These are phyloP conservation scores for Peromyscus californicus DNA, from an alignment of 2,113 vertebrate species.

Conservation along the genomic window DNA sequence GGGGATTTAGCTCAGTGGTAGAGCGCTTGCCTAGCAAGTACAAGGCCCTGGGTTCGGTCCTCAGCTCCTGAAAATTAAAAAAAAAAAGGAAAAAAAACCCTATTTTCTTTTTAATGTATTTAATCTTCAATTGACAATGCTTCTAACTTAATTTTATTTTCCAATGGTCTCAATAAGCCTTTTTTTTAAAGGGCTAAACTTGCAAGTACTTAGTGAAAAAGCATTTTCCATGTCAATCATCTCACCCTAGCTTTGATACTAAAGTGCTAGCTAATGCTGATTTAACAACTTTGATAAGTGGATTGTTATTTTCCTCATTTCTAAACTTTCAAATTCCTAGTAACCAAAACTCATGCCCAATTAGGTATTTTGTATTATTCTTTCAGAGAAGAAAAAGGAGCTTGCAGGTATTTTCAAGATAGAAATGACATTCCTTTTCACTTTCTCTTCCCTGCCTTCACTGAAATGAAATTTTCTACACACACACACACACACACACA, in stretches of 20 bases:
- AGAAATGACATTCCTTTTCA: constrained; percentile 31
- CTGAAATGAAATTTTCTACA: constrained; percentile 62
- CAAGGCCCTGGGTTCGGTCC: no score
- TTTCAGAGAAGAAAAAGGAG: neutral
- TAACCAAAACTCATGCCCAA: constrained; percentile 54
- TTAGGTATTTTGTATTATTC: constrained; percentile 38
- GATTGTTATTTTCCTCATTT: neutral
- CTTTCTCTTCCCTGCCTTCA: constrained; percentile 15
- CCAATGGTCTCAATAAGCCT: neutral
- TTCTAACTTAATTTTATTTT: constrained; percentile 42
- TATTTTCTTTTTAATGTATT: constrained; percentile 1
- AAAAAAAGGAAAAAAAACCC: neutral
- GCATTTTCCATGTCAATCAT: constrained; percentile 36
- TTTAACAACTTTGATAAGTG: constrained; percentile 57
- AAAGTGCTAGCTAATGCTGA: constrained; percentile 55
- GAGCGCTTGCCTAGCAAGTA: no score
- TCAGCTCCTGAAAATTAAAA: no score
- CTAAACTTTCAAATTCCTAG: constrained; percentile 53
- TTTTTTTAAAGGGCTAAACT: constrained; percentile 31
- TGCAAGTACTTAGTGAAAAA: constrained; percentile 47
- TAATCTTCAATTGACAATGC: constrained; percentile 56
- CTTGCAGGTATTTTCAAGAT: constrained; percentile 33
- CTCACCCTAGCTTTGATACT: constrained; percentile 53
- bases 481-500: neutral
- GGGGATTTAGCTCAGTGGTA: no score